Percentiles rank a stretch among this genome's conserved stretches.
Evolutionary conservation across 2,113 vertebrate species (phyloP).

Genomic region (Eublepharis macularius): DNA sequence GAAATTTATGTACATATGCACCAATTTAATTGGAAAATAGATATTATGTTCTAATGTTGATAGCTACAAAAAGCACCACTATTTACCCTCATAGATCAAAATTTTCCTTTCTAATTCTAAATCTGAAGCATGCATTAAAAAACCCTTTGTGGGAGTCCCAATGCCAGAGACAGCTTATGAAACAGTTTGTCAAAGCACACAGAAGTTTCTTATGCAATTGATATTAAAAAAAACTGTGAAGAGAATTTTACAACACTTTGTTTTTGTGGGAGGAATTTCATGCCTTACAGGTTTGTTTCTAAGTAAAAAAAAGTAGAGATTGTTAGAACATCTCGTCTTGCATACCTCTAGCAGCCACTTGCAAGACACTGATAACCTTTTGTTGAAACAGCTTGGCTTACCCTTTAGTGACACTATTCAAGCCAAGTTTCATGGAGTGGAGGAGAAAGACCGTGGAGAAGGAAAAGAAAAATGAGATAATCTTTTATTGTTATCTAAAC

Average conservation of each 20-base stretch:
- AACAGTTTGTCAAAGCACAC: neutral
- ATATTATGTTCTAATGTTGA: neutral
- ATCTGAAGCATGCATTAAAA: slow-evolving; percentile 16
- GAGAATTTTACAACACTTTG: slow-evolving; percentile 25
- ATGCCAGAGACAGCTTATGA: neutral
- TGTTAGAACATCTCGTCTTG: neutral
- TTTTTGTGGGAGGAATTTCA: slow-evolving; percentile 14
- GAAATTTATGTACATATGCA: neutral
- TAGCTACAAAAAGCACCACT: neutral
- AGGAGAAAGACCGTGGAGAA: neutral
- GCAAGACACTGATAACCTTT: neutral
- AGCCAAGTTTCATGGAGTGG: neutral
- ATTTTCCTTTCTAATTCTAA: slow-evolving; percentile 8
- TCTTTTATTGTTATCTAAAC: neutral
- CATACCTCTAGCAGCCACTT: neutral
- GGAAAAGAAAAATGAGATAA: neutral
- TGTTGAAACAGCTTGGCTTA: neutral
- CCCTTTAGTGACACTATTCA: neutral
- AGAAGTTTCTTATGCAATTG: slow-evolving; percentile 10
- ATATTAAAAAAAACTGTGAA: slow-evolving; percentile 16
- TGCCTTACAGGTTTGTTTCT: neutral
- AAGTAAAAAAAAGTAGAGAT: neutral
- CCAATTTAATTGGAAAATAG: neutral
- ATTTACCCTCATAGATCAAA: neutral
- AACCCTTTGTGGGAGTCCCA: slow-evolving; percentile 8